Evolutionary conservation across 2,888 invertebrate species (phyloP).

Genomic region (Cosmia pyralina): DNA sequence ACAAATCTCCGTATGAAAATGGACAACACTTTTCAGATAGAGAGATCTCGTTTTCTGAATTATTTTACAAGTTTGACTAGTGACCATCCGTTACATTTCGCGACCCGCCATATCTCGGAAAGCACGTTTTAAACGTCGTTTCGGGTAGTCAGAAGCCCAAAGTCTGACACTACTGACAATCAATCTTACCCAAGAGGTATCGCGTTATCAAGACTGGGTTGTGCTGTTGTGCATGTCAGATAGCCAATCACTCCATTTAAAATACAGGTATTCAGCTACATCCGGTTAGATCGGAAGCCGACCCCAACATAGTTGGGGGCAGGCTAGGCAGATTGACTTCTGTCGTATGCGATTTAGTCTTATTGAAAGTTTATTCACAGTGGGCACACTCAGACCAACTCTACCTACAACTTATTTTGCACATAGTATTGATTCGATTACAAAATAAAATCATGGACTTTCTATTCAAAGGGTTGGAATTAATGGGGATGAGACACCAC

Average conservation of each 20-base stretch:
- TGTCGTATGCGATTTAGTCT: background rate
- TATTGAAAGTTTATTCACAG: background rate
- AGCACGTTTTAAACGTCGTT: too few relatives aligned
- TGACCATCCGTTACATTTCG: too few relatives aligned
- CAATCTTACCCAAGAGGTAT: too few relatives aligned
- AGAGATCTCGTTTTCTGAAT: background rate
- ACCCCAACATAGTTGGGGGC: too few relatives aligned
- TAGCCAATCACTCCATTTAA: too few relatives aligned
- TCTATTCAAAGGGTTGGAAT: conserved; percentile 45
- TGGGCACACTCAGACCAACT: background rate
- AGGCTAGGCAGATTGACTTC: background rate
- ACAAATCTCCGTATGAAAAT: background rate
- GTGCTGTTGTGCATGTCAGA: too few relatives aligned
- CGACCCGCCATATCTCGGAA: too few relatives aligned
- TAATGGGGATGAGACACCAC: conserved; percentile 23
- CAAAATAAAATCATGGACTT: conserved; percentile 21
- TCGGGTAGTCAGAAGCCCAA: too few relatives aligned
- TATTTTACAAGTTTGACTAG: background rate
- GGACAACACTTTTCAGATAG: background rate
- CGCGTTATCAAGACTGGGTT: too few relatives aligned
- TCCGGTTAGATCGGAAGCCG: too few relatives aligned
- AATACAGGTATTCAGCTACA: too few relatives aligned
- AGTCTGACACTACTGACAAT: too few relatives aligned
- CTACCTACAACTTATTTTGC: background rate
- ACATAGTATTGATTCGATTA: background rate